Conservation (phyloP, 2,888 invertebrate species). For the Acronicta psi region DNA sequence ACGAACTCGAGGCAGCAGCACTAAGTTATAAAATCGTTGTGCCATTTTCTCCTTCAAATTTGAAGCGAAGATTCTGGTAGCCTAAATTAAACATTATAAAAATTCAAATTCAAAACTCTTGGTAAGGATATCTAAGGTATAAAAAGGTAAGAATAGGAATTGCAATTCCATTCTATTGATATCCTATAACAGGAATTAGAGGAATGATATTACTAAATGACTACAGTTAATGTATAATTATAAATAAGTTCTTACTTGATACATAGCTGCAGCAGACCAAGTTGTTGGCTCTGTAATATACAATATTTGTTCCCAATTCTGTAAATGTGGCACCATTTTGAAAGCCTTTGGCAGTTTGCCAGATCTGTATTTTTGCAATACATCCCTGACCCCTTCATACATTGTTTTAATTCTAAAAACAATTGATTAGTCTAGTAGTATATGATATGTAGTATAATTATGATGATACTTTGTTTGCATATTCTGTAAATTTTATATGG, state of each 20-base stretch:
- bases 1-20: constrained; percentile 96
- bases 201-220: not conserved
- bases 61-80: constrained; percentile 98
- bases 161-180: too few species aligned
- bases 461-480: too few species aligned
- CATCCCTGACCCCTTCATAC: constrained; percentile 97
- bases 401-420: constrained; percentile 91
- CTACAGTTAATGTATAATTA: not conserved
- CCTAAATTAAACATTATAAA: constrained; percentile 78
- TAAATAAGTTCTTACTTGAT: constrained; percentile 90
- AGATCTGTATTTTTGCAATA: constrained; percentile 96
- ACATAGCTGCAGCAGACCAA: constrained; percentile 99
- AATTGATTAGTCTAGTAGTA: not conserved
- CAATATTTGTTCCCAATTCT: constrained; percentile 98
- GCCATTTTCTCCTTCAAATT: constrained; percentile 99
- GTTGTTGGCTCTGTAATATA: constrained; percentile 96
- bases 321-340: constrained; percentile 97
- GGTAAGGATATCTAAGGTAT: too few species aligned
- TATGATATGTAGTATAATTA: too few species aligned
- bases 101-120: too few species aligned
- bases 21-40: constrained; percentile 97
- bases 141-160: too few species aligned
- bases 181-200: too few species aligned
- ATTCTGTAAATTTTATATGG: too few species aligned
- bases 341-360: constrained; percentile 99